Evolutionary conservation across 2,113 vertebrate species (phyloP).

Genomic region (Eclectus roratus): DNA sequence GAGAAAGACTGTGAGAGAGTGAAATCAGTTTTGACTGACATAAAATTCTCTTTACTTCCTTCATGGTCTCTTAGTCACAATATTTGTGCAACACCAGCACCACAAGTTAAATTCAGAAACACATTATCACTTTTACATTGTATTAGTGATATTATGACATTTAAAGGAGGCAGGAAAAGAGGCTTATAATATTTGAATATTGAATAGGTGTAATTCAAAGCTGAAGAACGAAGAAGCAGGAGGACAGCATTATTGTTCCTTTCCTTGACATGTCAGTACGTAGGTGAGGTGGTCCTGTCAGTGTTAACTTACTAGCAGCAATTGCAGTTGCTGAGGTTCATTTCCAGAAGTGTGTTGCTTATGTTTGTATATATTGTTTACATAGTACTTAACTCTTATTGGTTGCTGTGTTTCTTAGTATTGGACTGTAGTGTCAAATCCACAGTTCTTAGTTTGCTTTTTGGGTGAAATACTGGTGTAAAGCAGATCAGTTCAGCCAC

Average conservation of each 20-base stretch:
- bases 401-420: background rate
- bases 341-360: background rate
- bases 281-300: background rate
- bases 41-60: background rate
- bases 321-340: background rate
- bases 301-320: background rate
- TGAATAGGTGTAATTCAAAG: background rate
- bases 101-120: background rate
- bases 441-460: background rate
- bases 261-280: background rate
- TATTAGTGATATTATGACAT: background rate
- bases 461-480: background rate
- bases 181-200: background rate
- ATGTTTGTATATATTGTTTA: background rate
- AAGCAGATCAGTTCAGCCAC: background rate
- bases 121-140: background rate
- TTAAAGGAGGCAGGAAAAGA: background rate
- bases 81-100: background rate
- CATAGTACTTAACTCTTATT: background rate
- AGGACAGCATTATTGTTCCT: background rate
- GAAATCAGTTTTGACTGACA: background rate
- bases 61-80: background rate
- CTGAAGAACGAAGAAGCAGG: background rate
- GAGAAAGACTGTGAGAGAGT: background rate
- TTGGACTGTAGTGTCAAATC: background rate